Evolutionary conservation across 2,113 vertebrate species (phyloP), one percentile per base, ranked within the genome.

Genomic region (Pituophis catenifer): DNA sequence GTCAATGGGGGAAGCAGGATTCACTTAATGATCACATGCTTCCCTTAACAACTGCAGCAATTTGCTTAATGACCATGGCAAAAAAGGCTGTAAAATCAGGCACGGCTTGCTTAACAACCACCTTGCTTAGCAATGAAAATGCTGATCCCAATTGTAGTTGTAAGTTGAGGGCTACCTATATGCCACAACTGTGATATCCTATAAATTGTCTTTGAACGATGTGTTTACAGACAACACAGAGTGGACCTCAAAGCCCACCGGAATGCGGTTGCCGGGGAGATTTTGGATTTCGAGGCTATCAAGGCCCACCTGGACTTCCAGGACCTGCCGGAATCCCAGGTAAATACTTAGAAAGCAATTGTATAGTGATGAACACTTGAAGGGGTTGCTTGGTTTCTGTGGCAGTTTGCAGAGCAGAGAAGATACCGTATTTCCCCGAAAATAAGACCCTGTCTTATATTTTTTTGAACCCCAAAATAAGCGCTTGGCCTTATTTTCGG

Each of bases 271-370:
- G 98, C 93, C 97, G 98, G 86, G 98, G 97, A 93, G 98, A 98
- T 88, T 98, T 98, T 53, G 96, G 98, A 95, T 97, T 97, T 94
- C 96, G 98, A 90, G 97, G 97, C 62, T 98, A 98, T 91, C 98
- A 98, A 96, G 98, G 98, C 0, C 97, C 97, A 0, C 97, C 98
- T 87, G 98, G 98, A 85, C 98, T 98, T 55, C 98, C 98, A 0
- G 98, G 98, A 0, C 97, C 98, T 90, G 97, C 98, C 91, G 98
- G 98, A 88, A 98, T 98, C 95, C 98, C 98, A 97, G 98, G 98
- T 98, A 98, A 98, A 93, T 15, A 94, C 48, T 93, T 17, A 1
- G 91, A n/a, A 0, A 26, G 53, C 62, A 17, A 44, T 12, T 1
- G 0, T 75, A 29, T 93, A 81, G 86, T n/a, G 0, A 48, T 81